Evolutionary conservation across 2,888 invertebrate species (phyloP).

Genomic region (Machimus rusticus): DNA sequence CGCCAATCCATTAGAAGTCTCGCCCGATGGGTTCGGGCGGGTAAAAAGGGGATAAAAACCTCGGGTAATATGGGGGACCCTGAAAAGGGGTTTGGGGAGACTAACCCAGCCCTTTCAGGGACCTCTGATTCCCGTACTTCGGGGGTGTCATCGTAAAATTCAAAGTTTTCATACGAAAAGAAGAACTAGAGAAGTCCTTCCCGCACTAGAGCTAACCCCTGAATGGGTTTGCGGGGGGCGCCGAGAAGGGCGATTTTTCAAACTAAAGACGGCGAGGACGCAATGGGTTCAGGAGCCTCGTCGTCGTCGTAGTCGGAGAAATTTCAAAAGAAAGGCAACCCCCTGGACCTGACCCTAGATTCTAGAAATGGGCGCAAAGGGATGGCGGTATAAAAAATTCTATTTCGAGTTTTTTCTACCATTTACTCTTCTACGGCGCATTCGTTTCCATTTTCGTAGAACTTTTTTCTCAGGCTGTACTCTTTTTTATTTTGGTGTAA

Average conservation of each 20-base stretch:
- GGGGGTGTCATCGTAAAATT: conserved; percentile 39
- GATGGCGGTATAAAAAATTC: conserved; percentile 25
- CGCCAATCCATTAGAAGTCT: conserved; percentile 36
- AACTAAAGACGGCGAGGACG: not conserved
- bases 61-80: not conserved
- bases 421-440: conserved; percentile 36
- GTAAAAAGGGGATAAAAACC: not conserved
- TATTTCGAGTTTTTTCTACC: conserved; percentile 37
- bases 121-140: conserved; percentile 1
- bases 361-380: not conserved
- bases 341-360: not conserved
- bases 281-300: not conserved
- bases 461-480: not conserved
- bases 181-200: conserved; percentile 4
- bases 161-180: conserved; percentile 29
- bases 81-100: not conserved
- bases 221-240: not conserved
- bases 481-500: not conserved
- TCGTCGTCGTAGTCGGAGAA: not conserved
- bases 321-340: not conserved
- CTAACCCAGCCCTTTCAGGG: not conserved
- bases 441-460: conserved; percentile 40
- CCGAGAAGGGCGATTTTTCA: not conserved
- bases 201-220: not conserved
- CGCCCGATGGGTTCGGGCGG: not conserved